Conservation (phyloP, 2,113 vertebrate species). For the Neomonachus schauinslandi region DNA sequence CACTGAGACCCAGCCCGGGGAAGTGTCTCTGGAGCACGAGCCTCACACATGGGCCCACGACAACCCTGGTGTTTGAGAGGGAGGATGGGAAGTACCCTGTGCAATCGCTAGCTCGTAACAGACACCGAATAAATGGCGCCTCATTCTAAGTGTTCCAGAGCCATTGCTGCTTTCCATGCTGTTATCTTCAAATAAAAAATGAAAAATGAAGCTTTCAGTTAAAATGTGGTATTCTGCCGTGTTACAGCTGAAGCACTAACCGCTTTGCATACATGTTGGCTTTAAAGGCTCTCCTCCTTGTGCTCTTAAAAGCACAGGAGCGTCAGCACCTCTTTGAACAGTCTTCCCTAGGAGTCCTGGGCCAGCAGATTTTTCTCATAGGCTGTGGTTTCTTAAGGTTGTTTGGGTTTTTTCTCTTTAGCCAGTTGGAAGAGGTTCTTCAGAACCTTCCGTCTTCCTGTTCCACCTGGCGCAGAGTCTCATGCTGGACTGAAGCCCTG, state of each 20-base stretch:
- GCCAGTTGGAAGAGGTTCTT: background rate
- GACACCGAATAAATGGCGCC: background rate
- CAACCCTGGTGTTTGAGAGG: background rate
- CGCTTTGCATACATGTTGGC: background rate
- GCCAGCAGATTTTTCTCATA: background rate
- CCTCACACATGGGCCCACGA: background rate
- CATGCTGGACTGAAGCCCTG: background rate
- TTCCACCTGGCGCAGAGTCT: background rate
- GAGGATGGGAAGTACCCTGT: accelerated
- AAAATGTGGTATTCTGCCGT: background rate
- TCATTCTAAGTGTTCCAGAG: background rate
- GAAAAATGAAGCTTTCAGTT: background rate
- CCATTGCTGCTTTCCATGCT: background rate
- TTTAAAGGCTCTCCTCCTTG: background rate
- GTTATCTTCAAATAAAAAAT: background rate
- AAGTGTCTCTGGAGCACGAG: background rate
- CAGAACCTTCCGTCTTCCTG: background rate
- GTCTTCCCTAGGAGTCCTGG: background rate
- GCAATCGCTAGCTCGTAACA: accelerated
- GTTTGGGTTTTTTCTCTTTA: background rate
- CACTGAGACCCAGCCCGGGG: background rate
- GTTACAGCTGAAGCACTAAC: background rate
- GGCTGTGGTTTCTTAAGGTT: background rate
- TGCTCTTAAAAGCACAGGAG: background rate
- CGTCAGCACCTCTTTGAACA: background rate